Base-by-base conservation (phyloP, 2,888 invertebrate species). In the Oxycera nigricornis region DNA sequence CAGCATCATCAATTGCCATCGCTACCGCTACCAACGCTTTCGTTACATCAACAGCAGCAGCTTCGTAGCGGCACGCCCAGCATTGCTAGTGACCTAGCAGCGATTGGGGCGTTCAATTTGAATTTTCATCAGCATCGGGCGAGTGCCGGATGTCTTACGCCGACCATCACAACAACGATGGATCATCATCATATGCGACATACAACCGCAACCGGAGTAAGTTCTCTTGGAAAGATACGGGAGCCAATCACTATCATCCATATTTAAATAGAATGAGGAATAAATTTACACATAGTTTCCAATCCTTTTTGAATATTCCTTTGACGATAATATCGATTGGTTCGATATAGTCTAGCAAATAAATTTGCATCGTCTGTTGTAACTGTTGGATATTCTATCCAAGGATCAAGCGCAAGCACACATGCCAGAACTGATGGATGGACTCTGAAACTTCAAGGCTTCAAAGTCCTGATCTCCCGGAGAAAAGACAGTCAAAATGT, bases 141-240 rank as follows among this genome's bases (percentile, higher is more conserved):
- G 22, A 73, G 55, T 65, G 55, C 46, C 35, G 74, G 70, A 55
- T 55, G 74, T 26, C 31, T 68, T 26, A 61, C 74, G 14, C 61
- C 70, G 35, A 61, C 70, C n/a, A 46, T 39, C 31, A 59, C 50
- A 22, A 50, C 74, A 35, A 39, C 35, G 30, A 77, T 77, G 77
- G 77, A 77, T 57, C 76, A 76, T 67, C 77, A 78, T 74, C 77
- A 77, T 50, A 67, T 77, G 24, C 50, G 77, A 24, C 77, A 76
- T 39, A 65, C 75, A 17, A n/a, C n/a, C n/a, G 28, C 50, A n/a
- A 52, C 76, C 41, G 78, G 77, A 57, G 78, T 78, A 68, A 75
- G 75, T 73, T 50, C 57, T 9, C 26, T 39, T 39, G 14, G 14
- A n/a, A n/a, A n/a, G n/a, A n/a, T n/a, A 39, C 39, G 7, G 14